Evolutionary conservation across 2,797 vertebrate genomes (phyloP).

Genomic region (Huso huso): DNA sequence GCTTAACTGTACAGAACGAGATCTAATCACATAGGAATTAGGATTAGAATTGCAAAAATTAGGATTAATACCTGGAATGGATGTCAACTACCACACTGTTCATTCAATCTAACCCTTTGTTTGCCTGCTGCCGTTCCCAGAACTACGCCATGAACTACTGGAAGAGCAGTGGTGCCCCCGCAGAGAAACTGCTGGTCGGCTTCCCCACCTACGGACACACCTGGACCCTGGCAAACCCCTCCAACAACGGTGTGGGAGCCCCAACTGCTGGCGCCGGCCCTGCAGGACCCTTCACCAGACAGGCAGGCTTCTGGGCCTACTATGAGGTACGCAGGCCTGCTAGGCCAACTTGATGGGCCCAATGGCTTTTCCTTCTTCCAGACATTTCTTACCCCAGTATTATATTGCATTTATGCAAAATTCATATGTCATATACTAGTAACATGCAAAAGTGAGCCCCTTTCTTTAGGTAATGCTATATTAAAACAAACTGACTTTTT

Average conservation of each 20-base stretch:
- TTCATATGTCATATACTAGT: too few species aligned
- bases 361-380: background rate
- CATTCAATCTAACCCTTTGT: too few species aligned
- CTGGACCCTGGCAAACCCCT: constrained; percentile 50
- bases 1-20: background rate
- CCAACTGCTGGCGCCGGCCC: constrained; percentile 37
- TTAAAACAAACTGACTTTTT: too few species aligned
- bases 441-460: background rate
- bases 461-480: background rate
- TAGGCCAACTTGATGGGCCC: too few species aligned
- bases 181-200: constrained; percentile 63
- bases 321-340: constrained; percentile 44
- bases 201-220: constrained; percentile 67
- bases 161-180: constrained; percentile 48
- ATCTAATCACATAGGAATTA: background rate
- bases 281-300: constrained; percentile 42
- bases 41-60: background rate
- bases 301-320: constrained; percentile 57
- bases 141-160: constrained; percentile 60
- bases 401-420: background rate
- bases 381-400: background rate
- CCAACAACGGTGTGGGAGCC: constrained; percentile 38
- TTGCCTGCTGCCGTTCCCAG: constrained; percentile 25
- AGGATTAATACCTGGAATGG: too few species aligned
- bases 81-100: too few species aligned